These are phyloP conservation scores for Elachura formosa DNA, from an alignment of 2,113 vertebrate genomes.

Conservation along the genomic window DNA sequence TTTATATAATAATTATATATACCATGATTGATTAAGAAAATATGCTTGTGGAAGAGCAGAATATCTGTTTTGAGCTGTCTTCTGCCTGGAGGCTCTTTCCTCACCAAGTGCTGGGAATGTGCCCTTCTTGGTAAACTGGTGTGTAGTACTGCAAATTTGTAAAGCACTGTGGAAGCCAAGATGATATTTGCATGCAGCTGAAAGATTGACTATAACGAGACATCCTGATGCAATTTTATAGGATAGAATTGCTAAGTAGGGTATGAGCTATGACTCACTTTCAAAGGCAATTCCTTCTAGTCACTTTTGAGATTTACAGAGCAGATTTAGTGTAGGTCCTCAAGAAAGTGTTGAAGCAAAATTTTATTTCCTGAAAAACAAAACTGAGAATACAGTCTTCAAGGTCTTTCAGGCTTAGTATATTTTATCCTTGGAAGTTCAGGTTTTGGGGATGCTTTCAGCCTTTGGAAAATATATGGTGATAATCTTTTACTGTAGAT, in stretches of 20 bases:
- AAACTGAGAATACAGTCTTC: background rate
- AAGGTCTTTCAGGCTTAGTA: background rate
- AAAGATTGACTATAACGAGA: background rate
- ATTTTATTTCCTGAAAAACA: background rate
- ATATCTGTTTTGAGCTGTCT: fast-evolving
- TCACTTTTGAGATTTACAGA: background rate
- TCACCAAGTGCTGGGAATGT: background rate
- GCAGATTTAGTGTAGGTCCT: background rate
- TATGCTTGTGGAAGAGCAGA: background rate
- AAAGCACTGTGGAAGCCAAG: background rate
- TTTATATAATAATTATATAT: background rate
- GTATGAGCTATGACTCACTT: background rate
- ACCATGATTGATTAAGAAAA: background rate
- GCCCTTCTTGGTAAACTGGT: background rate
- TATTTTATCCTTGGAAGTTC: background rate
- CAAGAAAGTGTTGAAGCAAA: background rate
- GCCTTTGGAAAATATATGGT: background rate
- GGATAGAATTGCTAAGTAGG: background rate
- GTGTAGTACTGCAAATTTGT: background rate
- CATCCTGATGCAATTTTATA: background rate
- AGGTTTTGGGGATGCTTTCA: background rate
- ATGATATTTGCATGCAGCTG: background rate
- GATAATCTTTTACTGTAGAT: background rate
- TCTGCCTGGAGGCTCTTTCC: background rate
- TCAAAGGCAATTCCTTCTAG: background rate